Percentiles rank a stretch among this genome's conserved stretches.
Conservation (phyloP, 1,140 invertebrate species). For the Matsumurasca onukii region DNA sequence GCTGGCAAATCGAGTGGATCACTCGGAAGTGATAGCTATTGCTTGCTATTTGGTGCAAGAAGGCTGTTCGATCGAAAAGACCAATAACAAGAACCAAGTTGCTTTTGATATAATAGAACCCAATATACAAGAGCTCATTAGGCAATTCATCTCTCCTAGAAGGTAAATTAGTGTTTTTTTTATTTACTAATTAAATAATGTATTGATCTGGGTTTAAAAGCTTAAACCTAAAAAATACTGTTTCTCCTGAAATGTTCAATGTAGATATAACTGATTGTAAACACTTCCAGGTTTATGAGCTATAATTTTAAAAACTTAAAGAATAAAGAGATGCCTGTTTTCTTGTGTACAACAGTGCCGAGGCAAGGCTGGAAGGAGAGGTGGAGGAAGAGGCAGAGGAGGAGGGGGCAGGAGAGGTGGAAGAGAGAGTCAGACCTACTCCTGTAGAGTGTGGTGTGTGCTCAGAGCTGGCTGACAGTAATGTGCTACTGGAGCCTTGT, state of each 20-base stretch:
- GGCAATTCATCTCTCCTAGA: slow-evolving; percentile 20
- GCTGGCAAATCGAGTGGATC: slow-evolving; percentile 44
- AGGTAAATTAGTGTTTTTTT: slow-evolving; percentile 8
- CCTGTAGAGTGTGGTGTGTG: slow-evolving; percentile 71
- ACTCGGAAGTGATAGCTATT: slow-evolving; percentile 60
- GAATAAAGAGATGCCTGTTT: too few relatives aligned
- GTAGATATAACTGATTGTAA: too few relatives aligned
- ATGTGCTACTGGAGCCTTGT: slow-evolving; percentile 71
- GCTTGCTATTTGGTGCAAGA: slow-evolving; percentile 68
- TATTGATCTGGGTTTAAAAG: too few relatives aligned
- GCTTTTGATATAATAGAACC: slow-evolving; percentile 58
- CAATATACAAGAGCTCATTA: not conserved
- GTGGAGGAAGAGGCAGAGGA: slow-evolving; percentile 18
- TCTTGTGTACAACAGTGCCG: too few relatives aligned
- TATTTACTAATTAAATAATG: too few relatives aligned
- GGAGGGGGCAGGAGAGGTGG: slow-evolving; percentile 12
- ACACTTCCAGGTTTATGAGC: too few relatives aligned
- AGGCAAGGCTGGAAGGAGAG: too few relatives aligned
- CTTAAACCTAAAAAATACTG: too few relatives aligned
- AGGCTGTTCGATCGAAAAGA: slow-evolving; percentile 62
- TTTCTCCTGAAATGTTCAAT: too few relatives aligned
- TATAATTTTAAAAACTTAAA: too few relatives aligned
- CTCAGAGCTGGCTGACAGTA: slow-evolving; percentile 61
- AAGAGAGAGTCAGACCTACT: slow-evolving; percentile 7
- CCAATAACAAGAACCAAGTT: slow-evolving; percentile 65